These are phyloP conservation scores for Mustelus asterias DNA, from an alignment of 2,113 vertebrate genomes.

Conservation along the genomic window DNA sequence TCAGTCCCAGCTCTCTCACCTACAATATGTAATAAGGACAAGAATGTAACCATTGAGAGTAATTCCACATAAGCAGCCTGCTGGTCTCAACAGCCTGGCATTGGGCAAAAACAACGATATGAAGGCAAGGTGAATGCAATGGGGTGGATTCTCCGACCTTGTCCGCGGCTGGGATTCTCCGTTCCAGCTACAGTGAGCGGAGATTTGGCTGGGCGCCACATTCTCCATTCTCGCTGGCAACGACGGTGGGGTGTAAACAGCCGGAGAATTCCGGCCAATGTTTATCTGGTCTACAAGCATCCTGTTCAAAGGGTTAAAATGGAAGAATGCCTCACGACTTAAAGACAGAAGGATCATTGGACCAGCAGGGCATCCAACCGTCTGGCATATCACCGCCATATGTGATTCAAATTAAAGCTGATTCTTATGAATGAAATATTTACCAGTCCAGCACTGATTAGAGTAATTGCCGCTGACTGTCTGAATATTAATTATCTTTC, in stretches of 20 bases:
- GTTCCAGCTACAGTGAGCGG: no score
- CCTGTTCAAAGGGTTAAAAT: not conserved
- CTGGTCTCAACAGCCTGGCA: not conserved
- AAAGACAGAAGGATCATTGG: not conserved
- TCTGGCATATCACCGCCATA: not conserved
- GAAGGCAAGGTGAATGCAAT: not conserved
- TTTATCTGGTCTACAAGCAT: not conserved
- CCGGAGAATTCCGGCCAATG: not conserved
- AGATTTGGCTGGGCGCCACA: no score
- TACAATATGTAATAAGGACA: not conserved
- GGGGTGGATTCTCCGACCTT: no score
- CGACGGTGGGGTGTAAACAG: no score
- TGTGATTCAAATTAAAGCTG: slow-evolving; percentile 28
- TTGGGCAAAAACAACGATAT: not conserved
- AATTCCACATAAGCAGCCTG: not conserved
- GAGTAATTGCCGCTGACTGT: slow-evolving; percentile 22
- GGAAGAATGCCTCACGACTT: no score
- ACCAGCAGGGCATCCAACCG: not conserved
- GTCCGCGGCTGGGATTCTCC: no score
- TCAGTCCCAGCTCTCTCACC: not conserved
- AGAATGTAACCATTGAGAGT: not conserved
- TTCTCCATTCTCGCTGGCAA: no score
- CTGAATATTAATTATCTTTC: slow-evolving; percentile 24
- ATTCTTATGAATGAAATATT: slow-evolving; percentile 29
- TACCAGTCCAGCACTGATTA: slow-evolving; percentile 32